phyloP scores from a whole-genome alignment of 2,888 invertebrate species.

The Sminthurinus aureus region DNA sequence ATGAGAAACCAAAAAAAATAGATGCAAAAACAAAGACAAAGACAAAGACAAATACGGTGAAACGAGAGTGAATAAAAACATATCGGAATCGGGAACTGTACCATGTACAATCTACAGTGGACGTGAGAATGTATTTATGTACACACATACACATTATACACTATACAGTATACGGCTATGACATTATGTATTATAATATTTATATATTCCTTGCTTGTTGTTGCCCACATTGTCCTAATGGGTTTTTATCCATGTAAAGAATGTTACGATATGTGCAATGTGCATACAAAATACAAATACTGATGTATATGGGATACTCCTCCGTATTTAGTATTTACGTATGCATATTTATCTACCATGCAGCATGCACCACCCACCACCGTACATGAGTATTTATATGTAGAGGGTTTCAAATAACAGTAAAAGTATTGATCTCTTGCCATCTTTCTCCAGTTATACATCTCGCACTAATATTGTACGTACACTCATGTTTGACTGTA shows the following conservation, averaged over 20 bases:
- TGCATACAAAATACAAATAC: background rate
- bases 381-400: background rate
- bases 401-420: constrained; percentile 34
- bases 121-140: background rate
- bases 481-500: background rate
- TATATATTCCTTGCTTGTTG: background rate
- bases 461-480: background rate
- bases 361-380: background rate
- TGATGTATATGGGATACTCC: background rate
- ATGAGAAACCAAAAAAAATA: too few relatives aligned
- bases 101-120: background rate
- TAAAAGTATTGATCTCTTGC: constrained; percentile 41
- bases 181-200: background rate
- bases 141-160: background rate
- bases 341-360: background rate
- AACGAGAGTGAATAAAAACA: background rate
- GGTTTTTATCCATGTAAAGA: too few relatives aligned
- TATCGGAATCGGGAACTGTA: background rate
- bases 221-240: too few relatives aligned
- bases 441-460: background rate
- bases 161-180: background rate
- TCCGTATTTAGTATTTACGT: background rate
- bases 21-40: background rate
- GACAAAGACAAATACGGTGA: constrained; percentile 8
- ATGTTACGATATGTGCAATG: background rate